Evolutionary conservation across 2,888 invertebrate genomes (phyloP).

Genomic region (Cheilosia grossa): DNA sequence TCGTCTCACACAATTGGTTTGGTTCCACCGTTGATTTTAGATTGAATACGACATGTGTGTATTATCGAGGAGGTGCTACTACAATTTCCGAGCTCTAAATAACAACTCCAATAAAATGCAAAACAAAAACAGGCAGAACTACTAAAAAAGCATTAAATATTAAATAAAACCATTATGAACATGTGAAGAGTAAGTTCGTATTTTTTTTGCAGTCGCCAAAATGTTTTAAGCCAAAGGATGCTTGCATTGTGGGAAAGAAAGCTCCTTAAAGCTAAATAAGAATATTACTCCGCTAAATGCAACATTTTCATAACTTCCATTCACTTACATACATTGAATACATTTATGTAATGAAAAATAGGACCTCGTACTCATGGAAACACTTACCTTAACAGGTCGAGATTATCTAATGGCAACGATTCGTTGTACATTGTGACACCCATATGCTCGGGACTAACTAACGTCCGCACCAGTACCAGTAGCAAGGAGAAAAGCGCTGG

Average conservation of each 20-base stretch:
- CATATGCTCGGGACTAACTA: constrained; percentile 85
- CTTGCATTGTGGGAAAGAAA: background rate
- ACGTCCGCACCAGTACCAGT: constrained; percentile 88
- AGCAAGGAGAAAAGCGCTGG: constrained; percentile 88
- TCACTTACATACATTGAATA: no score
- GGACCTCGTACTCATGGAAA: background rate
- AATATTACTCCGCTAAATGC: background rate
- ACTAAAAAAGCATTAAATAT: background rate
- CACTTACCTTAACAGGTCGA: constrained; percentile 79
- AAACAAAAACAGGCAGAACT: no score
- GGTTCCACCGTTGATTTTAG: no score
- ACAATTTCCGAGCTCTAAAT: no score
- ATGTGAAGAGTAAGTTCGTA: no score
- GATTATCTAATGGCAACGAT: constrained; percentile 80
- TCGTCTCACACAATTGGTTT: no score
- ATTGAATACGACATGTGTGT: no score
- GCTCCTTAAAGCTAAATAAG: background rate
- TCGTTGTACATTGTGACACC: constrained; percentile 78
- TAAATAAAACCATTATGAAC: background rate
- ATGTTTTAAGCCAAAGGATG: background rate
- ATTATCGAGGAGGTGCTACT: no score
- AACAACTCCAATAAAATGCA: no score
- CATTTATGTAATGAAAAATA: background rate
- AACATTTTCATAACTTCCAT: no score
- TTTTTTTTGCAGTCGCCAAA: background rate